Evolutionary conservation across 2,888 invertebrate genomes (phyloP).

Genomic region (Cryptocephalus moraei): DNA sequence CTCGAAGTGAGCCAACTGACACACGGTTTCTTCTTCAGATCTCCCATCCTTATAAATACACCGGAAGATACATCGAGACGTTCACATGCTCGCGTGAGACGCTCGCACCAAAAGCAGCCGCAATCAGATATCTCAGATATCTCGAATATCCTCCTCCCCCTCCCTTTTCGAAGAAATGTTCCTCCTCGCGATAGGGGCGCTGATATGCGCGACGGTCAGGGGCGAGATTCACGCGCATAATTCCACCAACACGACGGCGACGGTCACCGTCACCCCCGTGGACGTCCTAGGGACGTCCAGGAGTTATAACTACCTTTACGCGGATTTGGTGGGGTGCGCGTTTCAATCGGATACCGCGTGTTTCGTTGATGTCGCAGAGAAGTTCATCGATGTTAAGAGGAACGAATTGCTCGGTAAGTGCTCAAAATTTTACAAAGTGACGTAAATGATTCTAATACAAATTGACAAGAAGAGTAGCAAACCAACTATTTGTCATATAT

Average conservation of each 20-base stretch:
- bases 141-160: background rate
- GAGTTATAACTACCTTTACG: conserved; percentile 11
- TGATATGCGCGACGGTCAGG: too few species aligned
- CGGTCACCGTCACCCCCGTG: too few species aligned
- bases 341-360: conserved; percentile 22
- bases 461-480: too few species aligned
- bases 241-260: too few species aligned
- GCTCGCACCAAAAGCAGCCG: background rate
- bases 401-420: conserved; percentile 24
- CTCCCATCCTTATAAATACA: conserved; percentile 35
- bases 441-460: too few species aligned
- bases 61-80: conserved; percentile 22
- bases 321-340: conserved; percentile 21
- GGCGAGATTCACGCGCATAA: too few species aligned
- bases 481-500: too few species aligned
- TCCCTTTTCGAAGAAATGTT: too few species aligned
- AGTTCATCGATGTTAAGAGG: conserved; percentile 19
- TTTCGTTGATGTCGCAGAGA: conserved; percentile 23
- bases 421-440: background rate
- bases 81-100: conserved; percentile 23
- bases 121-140: conserved; percentile 32
- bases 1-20: conserved; percentile 26
- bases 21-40: conserved; percentile 18
- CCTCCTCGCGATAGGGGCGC: too few species aligned
- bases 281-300: background rate